Base-by-base conservation (phyloP, 1,140 invertebrate genomes). In the Trichonephila inaurata region DNA sequence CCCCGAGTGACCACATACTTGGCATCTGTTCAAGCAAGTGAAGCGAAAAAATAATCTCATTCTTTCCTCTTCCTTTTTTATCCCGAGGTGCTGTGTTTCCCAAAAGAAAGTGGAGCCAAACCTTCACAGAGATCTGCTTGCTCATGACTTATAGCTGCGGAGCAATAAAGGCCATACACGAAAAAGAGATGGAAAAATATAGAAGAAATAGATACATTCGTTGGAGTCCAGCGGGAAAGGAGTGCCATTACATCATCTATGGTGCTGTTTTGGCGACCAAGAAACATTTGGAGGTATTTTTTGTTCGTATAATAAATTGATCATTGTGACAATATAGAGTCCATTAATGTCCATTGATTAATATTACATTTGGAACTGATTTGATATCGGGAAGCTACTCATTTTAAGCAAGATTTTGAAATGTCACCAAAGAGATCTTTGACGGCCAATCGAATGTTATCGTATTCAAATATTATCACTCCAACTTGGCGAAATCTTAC, bases 21-120 rank as follows among this genome's bases (percentile, higher is more conserved):
- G 90, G 90, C 90, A 92, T 92, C 90, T 66, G 77, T 66, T 92
- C 90, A 92, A 92, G 90, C 81, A 91, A 82, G 51, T 91, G 61
- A n/a, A 64, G 77, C 28, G 61, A 85, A 92, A 92, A 92, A 92
- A 92, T 85, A 92, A 85, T 92, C 90, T 66, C 61, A 85, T 92
- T 85, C 61, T 33, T 16, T 21, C 51, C 82, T 91, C 40, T 21
- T 51, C 12, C 16, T 51, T 60, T 69, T 85, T 85, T 85, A 51
- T 64, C 81, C 62, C 82, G n/a, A 85, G 60, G 81, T 64, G 82
- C 12, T 64, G 77, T 66, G 72, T 91, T 82, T 91, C 28, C 58
- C n/a, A 44, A 69, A 69, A n/a, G 66, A 87, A 44, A 62, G 21
- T 19, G 40, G 28, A 69, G 86, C 66, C 66, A 58, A 58, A 44